Evolutionary conservation across 1,140 invertebrate genomes (phyloP), one percentile per base, ranked within the genome.

Genomic region (Nymphalis io): DNA sequence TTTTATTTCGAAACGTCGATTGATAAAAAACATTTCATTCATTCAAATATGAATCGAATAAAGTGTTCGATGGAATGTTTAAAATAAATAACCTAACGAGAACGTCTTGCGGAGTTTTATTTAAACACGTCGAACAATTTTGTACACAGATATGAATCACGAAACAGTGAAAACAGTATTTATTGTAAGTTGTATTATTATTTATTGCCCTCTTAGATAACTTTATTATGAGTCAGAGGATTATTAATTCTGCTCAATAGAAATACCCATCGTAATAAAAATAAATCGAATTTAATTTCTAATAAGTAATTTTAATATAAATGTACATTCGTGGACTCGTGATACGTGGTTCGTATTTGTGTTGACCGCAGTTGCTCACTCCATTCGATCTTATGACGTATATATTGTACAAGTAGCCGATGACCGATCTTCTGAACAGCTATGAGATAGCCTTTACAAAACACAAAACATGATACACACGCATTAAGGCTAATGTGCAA

Each of bases 371-470:
- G 78, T 65, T 71, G 76, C 73, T 68, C 73, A 68, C 62, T 23
- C 11, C 76, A 68, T 77, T 84, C 16, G 8, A 51, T 51, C 74
- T 80, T 79, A 80, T 75, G 76, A 69, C 64, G 77, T 80, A 86
- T 87, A 89, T 86, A 87, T 16, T 85, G 80, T 66, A 33, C 67
- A 63, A 78, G 79, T 78, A 78, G 80, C 79, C 27, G 27, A 33
- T 33, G 5, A 33, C 27, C 27, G 6, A 33, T 33, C 27, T 33
- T 33, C 10, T 4, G 66, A 76, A 86, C 3, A 51, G 16, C n/a
- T 85, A 79, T 65, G 68, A 72, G 76, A 78, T 79, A 15, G 20
- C 16, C 16, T 48, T 48, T 44, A 44, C 40, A 48, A 48, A 48
- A 16, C n/a, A 48, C n/a, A 48, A 48, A n/a, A 20, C 16, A 48